phyloP scores from a whole-genome alignment of 2,797 vertebrate species.

The Hemibagrus guttatus region DNA sequence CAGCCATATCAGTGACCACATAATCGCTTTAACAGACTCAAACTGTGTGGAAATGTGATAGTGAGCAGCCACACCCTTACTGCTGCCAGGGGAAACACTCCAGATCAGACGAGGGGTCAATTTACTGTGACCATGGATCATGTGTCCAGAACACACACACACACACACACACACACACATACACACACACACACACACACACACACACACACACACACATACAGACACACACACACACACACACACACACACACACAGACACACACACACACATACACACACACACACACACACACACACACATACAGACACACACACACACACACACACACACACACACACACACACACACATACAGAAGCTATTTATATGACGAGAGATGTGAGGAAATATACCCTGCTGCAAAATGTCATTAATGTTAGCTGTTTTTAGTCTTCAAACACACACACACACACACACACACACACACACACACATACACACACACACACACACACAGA shows the following conservation, averaged over 20 bases:
- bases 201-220: constrained; percentile 1
- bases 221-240: no score
- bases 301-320: no score
- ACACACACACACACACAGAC: neutral
- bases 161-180: neutral
- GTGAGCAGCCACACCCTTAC: neutral
- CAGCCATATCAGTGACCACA: neutral
- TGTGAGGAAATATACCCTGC: constrained; percentile 51
- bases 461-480: constrained; percentile 18
- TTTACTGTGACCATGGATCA: constrained; percentile 63
- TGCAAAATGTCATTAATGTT: neutral
- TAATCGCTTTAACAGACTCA: neutral
- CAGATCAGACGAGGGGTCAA: constrained; percentile 62
- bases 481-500: constrained; percentile 13
- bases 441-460: constrained; percentile 30
- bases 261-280: constrained; percentile 17
- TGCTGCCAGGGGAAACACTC: constrained; percentile 1
- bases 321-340: constrained; percentile 15
- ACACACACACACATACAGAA: neutral
- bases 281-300: constrained; percentile 15
- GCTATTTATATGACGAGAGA: constrained; percentile 59
- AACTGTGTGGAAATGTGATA: constrained; percentile 8
- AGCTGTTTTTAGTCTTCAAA: neutral
- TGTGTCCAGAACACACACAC: constrained; percentile 38
- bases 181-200: neutral